Conservation (phyloP, 2,797 vertebrate genomes). For the Decapterus maruadsi region DNA sequence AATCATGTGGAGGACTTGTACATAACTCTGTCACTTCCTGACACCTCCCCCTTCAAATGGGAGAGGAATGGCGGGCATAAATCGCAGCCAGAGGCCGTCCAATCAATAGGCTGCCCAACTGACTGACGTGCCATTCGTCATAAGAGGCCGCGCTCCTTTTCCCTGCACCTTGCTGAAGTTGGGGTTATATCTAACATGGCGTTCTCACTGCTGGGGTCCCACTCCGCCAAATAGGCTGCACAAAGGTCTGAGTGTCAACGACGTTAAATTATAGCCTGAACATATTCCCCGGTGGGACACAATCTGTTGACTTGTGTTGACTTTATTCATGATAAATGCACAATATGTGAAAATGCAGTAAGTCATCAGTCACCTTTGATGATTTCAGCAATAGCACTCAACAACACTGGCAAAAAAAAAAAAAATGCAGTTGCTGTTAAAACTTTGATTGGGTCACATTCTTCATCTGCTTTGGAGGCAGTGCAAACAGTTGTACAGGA, state of each 20-base stretch:
- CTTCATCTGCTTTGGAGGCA: constrained; percentile 19
- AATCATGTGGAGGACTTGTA: constrained; percentile 80
- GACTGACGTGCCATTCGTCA: constrained; percentile 80
- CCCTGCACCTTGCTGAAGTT: constrained; percentile 57
- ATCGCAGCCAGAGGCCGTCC: constrained; percentile 73
- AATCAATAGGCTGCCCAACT: constrained; percentile 80
- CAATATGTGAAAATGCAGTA: not conserved
- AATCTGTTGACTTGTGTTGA: constrained; percentile 6
- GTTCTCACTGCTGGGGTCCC: not conserved
- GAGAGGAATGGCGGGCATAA: constrained; percentile 82
- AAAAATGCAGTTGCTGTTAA: not conserved
- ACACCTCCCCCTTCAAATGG: constrained; percentile 80
- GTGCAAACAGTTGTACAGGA: not conserved
- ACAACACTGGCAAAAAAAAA: not conserved
- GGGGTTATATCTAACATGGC: constrained; percentile 38
- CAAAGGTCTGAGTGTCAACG: not conserved
- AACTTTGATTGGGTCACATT: constrained; percentile 24
- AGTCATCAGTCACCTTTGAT: not conserved
- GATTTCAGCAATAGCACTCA: not conserved
- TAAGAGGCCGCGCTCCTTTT: constrained; percentile 52
- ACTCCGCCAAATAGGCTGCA: not conserved
- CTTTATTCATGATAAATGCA: constrained; percentile 6
- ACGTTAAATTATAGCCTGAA: constrained; percentile 9
- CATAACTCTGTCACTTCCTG: constrained; percentile 82
- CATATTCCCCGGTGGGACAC: not conserved